Conservation (phyloP, 2,797 vertebrate genomes). For the Nannoperca obscura region DNA sequence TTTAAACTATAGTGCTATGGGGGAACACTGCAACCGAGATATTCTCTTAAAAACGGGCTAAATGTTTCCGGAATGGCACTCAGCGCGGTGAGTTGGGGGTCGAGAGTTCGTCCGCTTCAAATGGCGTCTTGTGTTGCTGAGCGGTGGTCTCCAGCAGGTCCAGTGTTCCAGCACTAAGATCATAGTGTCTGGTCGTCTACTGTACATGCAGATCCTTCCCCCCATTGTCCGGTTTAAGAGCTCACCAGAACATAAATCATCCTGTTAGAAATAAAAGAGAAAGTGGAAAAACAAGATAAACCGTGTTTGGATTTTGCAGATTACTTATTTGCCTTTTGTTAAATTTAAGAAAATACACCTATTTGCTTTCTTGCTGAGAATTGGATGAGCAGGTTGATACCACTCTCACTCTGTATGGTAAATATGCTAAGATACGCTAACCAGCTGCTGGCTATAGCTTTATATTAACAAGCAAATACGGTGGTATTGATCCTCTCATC, state of each 20-base stretch:
- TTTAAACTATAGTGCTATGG: conserved; percentile 54
- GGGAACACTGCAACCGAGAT: conserved; percentile 58
- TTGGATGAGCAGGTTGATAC: neutral
- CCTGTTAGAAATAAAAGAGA: conserved; percentile 75
- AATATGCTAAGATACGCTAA: neutral
- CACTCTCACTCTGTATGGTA: neutral
- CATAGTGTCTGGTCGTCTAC: conserved; percentile 68
- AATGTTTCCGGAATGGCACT: conserved; percentile 70
- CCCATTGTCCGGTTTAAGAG: conserved; percentile 86
- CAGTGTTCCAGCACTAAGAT: conserved; percentile 76
- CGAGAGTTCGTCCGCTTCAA: conserved; percentile 73
- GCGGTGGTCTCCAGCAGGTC: conserved; percentile 73
- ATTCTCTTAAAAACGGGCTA: conserved; percentile 62
- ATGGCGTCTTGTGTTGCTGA: conserved; percentile 70
- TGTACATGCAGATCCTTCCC: conserved; percentile 66
- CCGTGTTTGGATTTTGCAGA: neutral
- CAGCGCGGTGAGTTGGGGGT: conserved; percentile 38
- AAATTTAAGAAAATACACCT: neutral
- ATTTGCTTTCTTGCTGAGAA: neutral
- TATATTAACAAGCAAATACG: neutral
- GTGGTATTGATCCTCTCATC: neutral
- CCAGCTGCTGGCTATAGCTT: neutral
- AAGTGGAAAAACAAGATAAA: neutral
- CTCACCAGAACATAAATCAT: conserved; percentile 99
- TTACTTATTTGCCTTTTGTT: neutral